phyloP scores from a whole-genome alignment of 2,113 vertebrate species.

The Indri indri region DNA sequence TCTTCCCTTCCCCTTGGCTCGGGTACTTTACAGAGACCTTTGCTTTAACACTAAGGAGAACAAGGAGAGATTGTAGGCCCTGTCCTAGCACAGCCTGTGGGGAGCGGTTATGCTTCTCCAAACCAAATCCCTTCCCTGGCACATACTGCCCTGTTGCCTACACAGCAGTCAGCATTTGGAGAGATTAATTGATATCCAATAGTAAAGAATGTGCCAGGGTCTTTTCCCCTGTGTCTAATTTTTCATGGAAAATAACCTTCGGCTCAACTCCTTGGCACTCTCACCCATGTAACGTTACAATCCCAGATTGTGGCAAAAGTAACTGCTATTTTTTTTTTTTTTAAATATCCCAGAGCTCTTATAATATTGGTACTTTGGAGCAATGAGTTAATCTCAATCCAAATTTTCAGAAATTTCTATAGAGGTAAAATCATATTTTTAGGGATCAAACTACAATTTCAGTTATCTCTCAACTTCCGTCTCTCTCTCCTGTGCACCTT shows the following conservation, averaged over 20 bases:
- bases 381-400: neutral
- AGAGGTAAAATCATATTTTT: neutral
- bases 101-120: neutral
- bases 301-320: neutral
- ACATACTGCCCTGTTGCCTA: fast-evolving
- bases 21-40: neutral
- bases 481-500: neutral
- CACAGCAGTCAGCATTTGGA: neutral
- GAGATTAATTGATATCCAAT: neutral
- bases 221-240: neutral
- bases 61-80: neutral
- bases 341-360: neutral
- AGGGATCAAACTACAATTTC: neutral
- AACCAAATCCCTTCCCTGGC: neutral
- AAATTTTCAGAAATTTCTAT: neutral
- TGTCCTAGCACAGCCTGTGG: neutral
- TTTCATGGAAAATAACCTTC: neutral
- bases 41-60: neutral
- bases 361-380: neutral
- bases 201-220: neutral
- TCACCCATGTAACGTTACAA: neutral
- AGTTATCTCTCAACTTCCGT: neutral
- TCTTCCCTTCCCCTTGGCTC: neutral
- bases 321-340: neutral
- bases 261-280: neutral